A percentile compares a stretch with the other conserved stretches of the same genome.
phyloP scores from a whole-genome alignment of 2,113 vertebrate species.

The Sinocyclocheilus maitianheensis region DNA sequence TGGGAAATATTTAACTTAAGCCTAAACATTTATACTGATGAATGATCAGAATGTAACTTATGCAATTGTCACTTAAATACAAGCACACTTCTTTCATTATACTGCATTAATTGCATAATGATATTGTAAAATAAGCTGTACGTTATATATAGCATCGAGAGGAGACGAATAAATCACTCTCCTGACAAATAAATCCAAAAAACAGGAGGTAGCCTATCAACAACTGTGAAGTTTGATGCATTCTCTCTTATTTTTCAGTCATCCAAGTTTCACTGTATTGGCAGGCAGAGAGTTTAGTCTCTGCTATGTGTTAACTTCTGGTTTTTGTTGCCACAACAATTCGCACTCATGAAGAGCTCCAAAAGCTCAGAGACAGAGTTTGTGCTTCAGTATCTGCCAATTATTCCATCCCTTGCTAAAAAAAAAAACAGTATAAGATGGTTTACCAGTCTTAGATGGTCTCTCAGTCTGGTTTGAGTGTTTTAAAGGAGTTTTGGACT shows the following conservation, averaged over 20 bases:
- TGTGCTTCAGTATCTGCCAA: neutral
- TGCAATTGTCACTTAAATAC: slow-evolving; percentile 71
- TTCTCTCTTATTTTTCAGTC: neutral
- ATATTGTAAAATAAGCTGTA: neutral
- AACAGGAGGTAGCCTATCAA: neutral
- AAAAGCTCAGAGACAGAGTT: neutral
- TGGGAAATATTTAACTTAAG: slow-evolving; percentile 63
- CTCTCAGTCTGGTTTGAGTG: neutral
- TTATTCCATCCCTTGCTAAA: neutral
- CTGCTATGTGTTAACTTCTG: slow-evolving; percentile 1
- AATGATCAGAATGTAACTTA: slow-evolving; percentile 74
- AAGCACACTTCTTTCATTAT: slow-evolving; percentile 64
- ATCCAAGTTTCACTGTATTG: neutral
- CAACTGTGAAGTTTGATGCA: neutral
- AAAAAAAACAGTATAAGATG: neutral
- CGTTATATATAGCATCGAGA: neutral
- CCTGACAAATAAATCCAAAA: slow-evolving; percentile 6
- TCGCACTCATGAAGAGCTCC: neutral
- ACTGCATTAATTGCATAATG: neutral
- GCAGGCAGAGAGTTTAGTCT: neutral
- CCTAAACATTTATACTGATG: slow-evolving; percentile 70
- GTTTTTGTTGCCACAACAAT: neutral
- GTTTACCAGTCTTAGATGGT: neutral
- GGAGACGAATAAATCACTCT: neutral
- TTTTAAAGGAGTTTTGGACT: neutral